These are phyloP conservation scores for Raphicerus campestris DNA, from an alignment of 2,113 vertebrate species.

Conservation along the genomic window DNA sequence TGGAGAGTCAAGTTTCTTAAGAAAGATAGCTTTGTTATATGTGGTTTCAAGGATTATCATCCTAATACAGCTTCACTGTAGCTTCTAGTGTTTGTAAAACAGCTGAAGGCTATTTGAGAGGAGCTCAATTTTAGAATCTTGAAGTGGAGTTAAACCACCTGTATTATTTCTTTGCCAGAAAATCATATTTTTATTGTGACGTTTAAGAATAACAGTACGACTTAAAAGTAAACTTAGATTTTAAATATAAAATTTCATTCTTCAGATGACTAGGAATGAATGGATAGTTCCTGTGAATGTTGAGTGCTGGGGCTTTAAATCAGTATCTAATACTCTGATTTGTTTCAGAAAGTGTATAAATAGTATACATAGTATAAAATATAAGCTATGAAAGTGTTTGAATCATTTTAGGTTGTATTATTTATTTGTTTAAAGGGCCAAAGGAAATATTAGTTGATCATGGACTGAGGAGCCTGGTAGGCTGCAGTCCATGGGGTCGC, in stretches of 20 bases:
- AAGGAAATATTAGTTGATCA: background rate
- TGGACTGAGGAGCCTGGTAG: too few relatives aligned
- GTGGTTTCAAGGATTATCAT: background rate
- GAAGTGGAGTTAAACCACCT: background rate
- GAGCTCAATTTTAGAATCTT: conserved; percentile 13
- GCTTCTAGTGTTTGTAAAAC: conserved; percentile 7
- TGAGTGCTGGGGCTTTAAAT: background rate
- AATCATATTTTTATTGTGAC: background rate
- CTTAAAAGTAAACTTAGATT: background rate
- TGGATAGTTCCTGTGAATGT: background rate
- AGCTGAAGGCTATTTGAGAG: background rate
- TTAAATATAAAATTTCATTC: background rate
- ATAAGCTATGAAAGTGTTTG: background rate
- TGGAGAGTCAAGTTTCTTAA: background rate
- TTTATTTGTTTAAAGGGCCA: background rate
- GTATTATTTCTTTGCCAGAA: background rate
- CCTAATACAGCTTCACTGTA: background rate
- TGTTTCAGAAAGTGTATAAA: background rate
- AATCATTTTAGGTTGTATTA: background rate
- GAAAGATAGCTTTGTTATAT: background rate
- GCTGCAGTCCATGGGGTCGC: too few relatives aligned
- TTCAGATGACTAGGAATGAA: background rate
- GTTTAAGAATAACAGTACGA: background rate
- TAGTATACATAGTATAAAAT: background rate
- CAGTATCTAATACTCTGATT: background rate